Percentiles rank a stretch among this genome's conserved stretches.
Conservation (phyloP, 2,888 invertebrate genomes). For the Ophion ellenae region DNA sequence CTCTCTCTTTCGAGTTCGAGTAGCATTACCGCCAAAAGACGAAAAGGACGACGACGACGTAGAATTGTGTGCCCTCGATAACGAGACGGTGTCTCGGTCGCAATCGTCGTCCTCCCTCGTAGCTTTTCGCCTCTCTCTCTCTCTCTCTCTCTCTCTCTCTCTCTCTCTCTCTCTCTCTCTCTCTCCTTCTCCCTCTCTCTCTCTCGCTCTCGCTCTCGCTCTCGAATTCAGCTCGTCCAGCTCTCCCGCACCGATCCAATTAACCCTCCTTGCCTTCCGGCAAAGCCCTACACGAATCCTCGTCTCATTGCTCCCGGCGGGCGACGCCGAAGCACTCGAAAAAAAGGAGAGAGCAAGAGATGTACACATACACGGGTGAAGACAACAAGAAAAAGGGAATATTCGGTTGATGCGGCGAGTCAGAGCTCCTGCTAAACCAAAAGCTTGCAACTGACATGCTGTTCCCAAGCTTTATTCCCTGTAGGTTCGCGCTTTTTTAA, state of each 20-base stretch:
- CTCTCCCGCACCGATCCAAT: conserved; percentile 70
- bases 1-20: not conserved
- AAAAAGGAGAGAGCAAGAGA: conserved; percentile 21
- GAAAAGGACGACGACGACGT: conserved; percentile 11
- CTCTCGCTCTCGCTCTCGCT: not conserved
- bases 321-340: conserved; percentile 37
- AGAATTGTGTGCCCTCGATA: conserved; percentile 50
- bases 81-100: conserved; percentile 41
- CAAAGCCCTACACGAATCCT: conserved; percentile 60
- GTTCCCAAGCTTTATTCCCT: not conserved
- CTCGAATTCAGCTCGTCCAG: conserved; percentile 65
- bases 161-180: conserved; percentile 51
- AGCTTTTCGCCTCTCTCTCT: conserved; percentile 64
- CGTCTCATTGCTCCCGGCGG: conserved; percentile 61
- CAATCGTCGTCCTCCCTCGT: conserved; percentile 6
- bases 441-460: conserved; percentile 14
- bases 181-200: not conserved
- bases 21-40: not conserved
- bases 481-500: not conserved
- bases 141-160: too few relatives aligned
- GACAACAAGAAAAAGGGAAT: conserved; percentile 10
- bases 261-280: conserved; percentile 68
- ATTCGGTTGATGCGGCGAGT: conserved; percentile 26
- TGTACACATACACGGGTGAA: not conserved
- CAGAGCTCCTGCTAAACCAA: conserved; percentile 10